phyloP scores from a whole-genome alignment of 1,140 invertebrate genomes.

The Drosophila lacteicornis region DNA sequence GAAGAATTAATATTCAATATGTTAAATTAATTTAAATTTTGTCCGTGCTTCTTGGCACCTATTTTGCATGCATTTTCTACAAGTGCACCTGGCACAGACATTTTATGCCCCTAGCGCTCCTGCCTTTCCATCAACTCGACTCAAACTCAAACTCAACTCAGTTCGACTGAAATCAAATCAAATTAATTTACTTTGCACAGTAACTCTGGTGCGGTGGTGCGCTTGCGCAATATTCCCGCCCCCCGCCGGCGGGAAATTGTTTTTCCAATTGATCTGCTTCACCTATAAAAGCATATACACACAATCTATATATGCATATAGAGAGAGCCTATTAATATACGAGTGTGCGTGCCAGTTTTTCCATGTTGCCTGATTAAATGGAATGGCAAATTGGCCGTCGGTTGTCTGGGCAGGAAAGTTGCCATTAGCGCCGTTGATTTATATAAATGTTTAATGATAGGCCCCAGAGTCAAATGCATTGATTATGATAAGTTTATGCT shows the following conservation, averaged over 20 bases:
- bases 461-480: constrained; percentile 31
- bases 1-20: background rate
- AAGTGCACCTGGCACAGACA: constrained; percentile 19
- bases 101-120: constrained; percentile 7
- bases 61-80: constrained; percentile 10
- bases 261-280: constrained; percentile 63
- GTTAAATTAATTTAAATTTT: background rate
- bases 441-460: constrained; percentile 72
- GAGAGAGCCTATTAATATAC: constrained; percentile 5
- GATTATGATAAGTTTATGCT: constrained; percentile 43
- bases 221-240: constrained; percentile 70
- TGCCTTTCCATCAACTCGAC: constrained; percentile 37
- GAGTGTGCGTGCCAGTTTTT: constrained; percentile 51
- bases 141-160: constrained; percentile 9
- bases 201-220: constrained; percentile 18
- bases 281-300: constrained; percentile 12
- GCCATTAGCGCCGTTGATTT: constrained; percentile 70
- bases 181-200: constrained; percentile 58
- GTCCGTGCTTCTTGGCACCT: background rate
- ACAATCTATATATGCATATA: background rate
- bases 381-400: constrained; percentile 53
- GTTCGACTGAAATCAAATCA: constrained; percentile 39
- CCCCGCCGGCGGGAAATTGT: constrained; percentile 63
- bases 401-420: constrained; percentile 58
- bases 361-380: constrained; percentile 51